phyloP scores from a whole-genome alignment of 1,140 invertebrate species.

The Pseudomyrmex sp. region DNA sequence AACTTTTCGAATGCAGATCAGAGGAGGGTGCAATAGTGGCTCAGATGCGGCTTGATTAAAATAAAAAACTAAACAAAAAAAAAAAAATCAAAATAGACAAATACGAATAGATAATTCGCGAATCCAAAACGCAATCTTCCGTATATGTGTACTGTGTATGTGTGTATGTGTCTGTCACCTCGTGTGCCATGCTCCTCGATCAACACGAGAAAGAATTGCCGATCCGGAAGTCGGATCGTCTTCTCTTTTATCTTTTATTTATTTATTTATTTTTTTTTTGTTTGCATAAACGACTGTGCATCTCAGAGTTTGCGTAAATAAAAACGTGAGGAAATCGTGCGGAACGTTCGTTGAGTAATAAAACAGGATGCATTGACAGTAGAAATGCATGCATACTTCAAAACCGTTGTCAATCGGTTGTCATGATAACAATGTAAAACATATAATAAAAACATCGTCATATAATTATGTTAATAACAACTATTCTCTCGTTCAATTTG shows the following conservation, averaged over 20 bases:
- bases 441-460: no score
- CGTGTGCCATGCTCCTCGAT: slow-evolving; percentile 70
- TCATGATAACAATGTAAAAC: slow-evolving; percentile 9
- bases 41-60: slow-evolving; percentile 63
- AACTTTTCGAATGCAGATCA: slow-evolving; percentile 73
- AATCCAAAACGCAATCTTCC: slow-evolving; percentile 65
- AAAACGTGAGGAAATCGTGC: slow-evolving; percentile 17
- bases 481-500: slow-evolving; percentile 43
- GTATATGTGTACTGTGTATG: slow-evolving; percentile 9
- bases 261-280: slow-evolving; percentile 33
- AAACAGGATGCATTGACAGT: slow-evolving; percentile 25
- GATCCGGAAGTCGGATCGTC: slow-evolving; percentile 10
- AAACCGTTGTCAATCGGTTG: slow-evolving; percentile 54
- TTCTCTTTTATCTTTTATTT: slow-evolving; percentile 46
- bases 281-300: slow-evolving; percentile 41
- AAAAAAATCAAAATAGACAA: slow-evolving; percentile 49
- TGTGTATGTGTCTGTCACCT: slow-evolving; percentile 26
- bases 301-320: slow-evolving; percentile 35
- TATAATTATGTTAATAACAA: no score
- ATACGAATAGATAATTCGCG: slow-evolving; percentile 51
- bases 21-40: slow-evolving; percentile 76
- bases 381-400: slow-evolving; percentile 59
- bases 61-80: slow-evolving; percentile 37
- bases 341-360: neutral
- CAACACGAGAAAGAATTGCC: slow-evolving; percentile 60